phyloP scores from a whole-genome alignment of 1,140 invertebrate genomes.

The Euwallacea fornicatus region DNA sequence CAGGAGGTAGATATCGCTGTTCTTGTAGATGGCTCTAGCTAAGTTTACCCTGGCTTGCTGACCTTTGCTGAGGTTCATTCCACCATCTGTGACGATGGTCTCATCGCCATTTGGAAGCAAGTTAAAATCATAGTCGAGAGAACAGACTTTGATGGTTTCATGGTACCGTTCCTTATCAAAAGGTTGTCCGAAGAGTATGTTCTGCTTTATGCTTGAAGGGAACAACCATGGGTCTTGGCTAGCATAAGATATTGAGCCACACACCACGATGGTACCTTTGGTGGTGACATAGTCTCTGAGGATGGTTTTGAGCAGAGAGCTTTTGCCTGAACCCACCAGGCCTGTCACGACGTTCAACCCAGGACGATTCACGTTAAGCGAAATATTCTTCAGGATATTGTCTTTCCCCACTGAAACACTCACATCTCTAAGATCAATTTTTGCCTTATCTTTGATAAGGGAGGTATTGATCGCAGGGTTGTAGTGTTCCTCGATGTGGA shows the following conservation, averaged over 20 bases:
- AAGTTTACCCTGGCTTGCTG: constrained; percentile 90
- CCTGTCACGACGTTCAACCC: constrained; percentile 74
- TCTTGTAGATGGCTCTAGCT: constrained; percentile 78
- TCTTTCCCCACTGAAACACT: constrained; percentile 40
- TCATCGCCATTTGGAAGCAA: constrained; percentile 70
- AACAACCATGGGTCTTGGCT: constrained; percentile 74
- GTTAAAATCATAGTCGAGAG: constrained; percentile 69
- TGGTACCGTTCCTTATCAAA: constrained; percentile 29
- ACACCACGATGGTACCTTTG: constrained; percentile 60
- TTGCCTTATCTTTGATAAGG: constrained; percentile 54
- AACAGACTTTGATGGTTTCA: constrained; percentile 62
- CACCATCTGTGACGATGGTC: constrained; percentile 80
- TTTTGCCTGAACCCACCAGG: constrained; percentile 82
- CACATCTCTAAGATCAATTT: constrained; percentile 75
- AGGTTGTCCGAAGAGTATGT: constrained; percentile 65
- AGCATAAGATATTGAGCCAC: constrained; percentile 68
- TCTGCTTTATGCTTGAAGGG: constrained; percentile 59
- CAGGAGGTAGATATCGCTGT: constrained; percentile 76
- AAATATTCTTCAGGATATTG: constrained; percentile 63
- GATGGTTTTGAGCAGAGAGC: constrained; percentile 69
- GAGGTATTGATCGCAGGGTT: constrained; percentile 8
- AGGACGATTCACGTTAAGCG: constrained; percentile 56
- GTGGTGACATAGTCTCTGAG: constrained; percentile 69
- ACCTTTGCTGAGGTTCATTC: constrained; percentile 77
- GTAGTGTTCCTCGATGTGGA: constrained; percentile 55